phyloP scores from a whole-genome alignment of 2,113 vertebrate species.

The Nicator chloris region DNA sequence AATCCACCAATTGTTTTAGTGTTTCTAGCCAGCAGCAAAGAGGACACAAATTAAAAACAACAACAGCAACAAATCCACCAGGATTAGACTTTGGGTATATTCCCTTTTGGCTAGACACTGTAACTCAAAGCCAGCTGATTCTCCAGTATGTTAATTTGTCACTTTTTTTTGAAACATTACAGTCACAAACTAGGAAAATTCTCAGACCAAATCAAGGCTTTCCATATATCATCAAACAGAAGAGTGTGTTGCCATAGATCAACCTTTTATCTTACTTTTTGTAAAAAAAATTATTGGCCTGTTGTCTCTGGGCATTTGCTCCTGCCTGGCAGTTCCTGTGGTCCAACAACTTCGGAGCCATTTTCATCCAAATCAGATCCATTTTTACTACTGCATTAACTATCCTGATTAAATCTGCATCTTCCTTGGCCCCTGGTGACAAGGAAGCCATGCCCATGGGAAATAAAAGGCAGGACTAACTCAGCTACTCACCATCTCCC shows the following conservation, averaged over 20 bases:
- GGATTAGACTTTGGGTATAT: not conserved
- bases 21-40: not conserved
- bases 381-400: not conserved
- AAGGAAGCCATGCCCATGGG: rapidly evolving
- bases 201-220: not conserved
- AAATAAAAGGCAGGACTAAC: not conserved
- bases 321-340: not conserved
- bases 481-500: not conserved
- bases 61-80: not conserved
- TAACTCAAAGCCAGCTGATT: not conserved
- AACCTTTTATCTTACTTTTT: not conserved
- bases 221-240: not conserved
- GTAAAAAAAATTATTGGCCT: not conserved
- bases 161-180: not conserved
- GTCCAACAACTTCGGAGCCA: not conserved
- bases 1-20: not conserved
- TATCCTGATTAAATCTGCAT: not conserved
- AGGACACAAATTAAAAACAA: not conserved
- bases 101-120: not conserved
- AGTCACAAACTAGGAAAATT: not conserved
- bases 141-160: not conserved
- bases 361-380: not conserved
- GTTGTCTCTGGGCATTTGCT: rapidly evolving
- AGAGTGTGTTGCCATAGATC: not conserved
- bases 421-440: not conserved